Percentiles rank a stretch among this genome's conserved stretches.
phyloP scores from a whole-genome alignment of 1,140 invertebrate genomes.

The Trachelipus rathkii region DNA sequence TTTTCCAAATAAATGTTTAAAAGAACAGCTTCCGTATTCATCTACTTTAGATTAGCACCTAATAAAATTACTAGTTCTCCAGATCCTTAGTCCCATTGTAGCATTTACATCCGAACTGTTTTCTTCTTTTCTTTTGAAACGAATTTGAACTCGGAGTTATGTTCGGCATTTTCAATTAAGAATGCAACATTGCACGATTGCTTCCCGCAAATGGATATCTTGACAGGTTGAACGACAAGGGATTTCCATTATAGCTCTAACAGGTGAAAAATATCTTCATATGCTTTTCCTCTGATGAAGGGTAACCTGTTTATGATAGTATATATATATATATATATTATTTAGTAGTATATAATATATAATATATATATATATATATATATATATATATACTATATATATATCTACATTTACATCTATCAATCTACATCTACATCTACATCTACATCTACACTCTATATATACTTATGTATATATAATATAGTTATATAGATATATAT shows the following conservation, averaged over 20 bases:
- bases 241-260: background rate
- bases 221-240: background rate
- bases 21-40: background rate
- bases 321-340: no score
- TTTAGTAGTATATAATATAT: no score
- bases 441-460: no score
- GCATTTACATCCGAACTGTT: background rate
- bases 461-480: no score
- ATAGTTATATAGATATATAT: no score
- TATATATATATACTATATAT: no score
- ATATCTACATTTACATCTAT: no score
- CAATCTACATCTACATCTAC: no score
- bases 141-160: background rate
- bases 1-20: background rate
- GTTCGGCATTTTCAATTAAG: background rate
- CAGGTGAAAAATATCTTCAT: no score
- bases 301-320: no score
- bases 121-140: background rate
- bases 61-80: background rate
- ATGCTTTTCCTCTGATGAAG: no score
- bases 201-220: constrained; percentile 5
- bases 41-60: background rate
- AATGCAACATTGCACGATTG: background rate
- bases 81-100: background rate
- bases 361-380: no score